Percentiles rank a stretch among this genome's conserved stretches.
Conservation (phyloP, 37 sponge, comb jelly and placozoan species). For the Lycopodina hypogea region DNA sequence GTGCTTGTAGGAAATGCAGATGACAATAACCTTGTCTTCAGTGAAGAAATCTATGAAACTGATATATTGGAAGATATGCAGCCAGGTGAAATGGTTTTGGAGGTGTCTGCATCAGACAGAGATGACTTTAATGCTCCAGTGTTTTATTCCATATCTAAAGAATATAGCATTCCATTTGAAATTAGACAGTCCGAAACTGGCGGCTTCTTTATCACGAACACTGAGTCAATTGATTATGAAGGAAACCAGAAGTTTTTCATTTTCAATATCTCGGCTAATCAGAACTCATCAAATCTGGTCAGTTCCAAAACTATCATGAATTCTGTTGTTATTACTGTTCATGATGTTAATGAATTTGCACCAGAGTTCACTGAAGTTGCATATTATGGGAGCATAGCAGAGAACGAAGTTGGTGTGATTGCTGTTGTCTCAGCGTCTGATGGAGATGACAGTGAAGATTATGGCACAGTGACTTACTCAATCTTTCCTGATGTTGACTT, state of each 20-base stretch:
- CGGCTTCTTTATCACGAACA: conserved; percentile 30
- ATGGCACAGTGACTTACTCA: conserved; percentile 26
- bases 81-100: conserved; percentile 15
- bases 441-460: conserved; percentile 31
- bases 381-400: conserved; percentile 22
- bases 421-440: conserved; percentile 32
- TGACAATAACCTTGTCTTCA: conserved; percentile 54
- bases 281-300: not conserved
- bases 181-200: not conserved
- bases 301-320: not conserved
- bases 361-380: conserved; percentile 22
- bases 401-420: conserved; percentile 28
- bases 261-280: conserved; percentile 32
- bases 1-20: conserved; percentile 30
- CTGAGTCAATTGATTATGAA: conserved; percentile 53
- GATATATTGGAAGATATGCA: conserved; percentile 24
- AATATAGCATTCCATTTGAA: not conserved
- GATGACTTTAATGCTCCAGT: conserved; percentile 22
- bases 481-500: not conserved
- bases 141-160: conserved; percentile 12
- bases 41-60: conserved; percentile 15
- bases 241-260: conserved; percentile 16
- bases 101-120: conserved; percentile 26
- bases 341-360: conserved; percentile 50
- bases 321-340: conserved; percentile 19